phyloP scores from a whole-genome alignment of 2,888 invertebrate species.

The Eucera pruinosa region DNA sequence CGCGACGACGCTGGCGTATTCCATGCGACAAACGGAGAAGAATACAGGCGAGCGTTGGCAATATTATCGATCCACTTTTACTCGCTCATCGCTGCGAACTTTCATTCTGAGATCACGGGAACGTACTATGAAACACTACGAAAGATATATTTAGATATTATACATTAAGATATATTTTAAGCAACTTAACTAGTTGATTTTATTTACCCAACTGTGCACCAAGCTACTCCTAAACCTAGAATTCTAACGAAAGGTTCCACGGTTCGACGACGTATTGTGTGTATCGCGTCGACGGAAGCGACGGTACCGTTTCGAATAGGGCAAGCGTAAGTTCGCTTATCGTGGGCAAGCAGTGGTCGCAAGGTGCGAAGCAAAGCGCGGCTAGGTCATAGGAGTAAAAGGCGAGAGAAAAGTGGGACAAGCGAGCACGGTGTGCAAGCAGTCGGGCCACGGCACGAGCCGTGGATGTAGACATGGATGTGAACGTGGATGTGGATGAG shows the following conservation, averaged over 20 bases:
- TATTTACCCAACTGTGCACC: neutral
- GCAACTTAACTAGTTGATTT: neutral
- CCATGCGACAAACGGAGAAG: slow-evolving; percentile 1
- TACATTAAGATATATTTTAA: slow-evolving; percentile 22
- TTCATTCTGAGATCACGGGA: neutral
- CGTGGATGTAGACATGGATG: too few species aligned
- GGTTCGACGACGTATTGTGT: neutral
- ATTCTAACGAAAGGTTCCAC: neutral
- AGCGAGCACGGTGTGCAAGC: slow-evolving; percentile 46
- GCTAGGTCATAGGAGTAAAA: slow-evolving; percentile 44
- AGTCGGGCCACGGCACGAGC: slow-evolving; percentile 47
- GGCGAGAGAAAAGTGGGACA: slow-evolving; percentile 72
- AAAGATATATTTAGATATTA: slow-evolving; percentile 3
- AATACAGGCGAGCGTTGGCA: neutral
- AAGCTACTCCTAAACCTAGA: neutral
- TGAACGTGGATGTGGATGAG: too few species aligned
- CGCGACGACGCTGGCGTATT: slow-evolving; percentile 20
- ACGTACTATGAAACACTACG: neutral
- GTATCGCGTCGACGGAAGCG: neutral
- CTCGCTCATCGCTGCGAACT: neutral
- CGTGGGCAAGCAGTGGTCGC: neutral
- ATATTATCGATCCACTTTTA: neutral
- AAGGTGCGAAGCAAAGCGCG: slow-evolving; percentile 35
- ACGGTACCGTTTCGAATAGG: neutral
- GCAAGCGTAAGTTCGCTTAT: slow-evolving; percentile 8